phyloP scores from a whole-genome alignment of 2,888 invertebrate genomes.

The Tribolium freemani region DNA sequence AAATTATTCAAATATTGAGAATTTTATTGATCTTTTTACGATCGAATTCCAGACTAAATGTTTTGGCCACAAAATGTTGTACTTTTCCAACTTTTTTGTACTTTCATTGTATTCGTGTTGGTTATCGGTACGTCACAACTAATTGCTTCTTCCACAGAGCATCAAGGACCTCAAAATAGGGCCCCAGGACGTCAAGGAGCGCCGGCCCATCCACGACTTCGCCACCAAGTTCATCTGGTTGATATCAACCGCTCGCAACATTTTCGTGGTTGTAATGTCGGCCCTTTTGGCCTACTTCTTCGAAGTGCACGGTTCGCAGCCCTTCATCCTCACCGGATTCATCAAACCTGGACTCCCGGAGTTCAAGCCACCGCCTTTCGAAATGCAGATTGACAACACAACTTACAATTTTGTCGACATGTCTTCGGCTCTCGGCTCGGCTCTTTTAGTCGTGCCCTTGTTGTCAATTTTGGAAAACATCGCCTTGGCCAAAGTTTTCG shows the following conservation, averaged over 20 bases:
- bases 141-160: conserved; percentile 72
- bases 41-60: too few relatives aligned
- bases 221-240: conserved; percentile 77
- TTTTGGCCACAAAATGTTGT: too few relatives aligned
- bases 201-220: conserved; percentile 66
- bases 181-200: conserved; percentile 67
- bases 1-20: too few relatives aligned
- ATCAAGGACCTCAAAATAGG: conserved; percentile 76
- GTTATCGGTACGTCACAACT: background rate
- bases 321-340: conserved; percentile 78
- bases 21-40: too few relatives aligned
- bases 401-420: conserved; percentile 73
- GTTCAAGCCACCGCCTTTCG: conserved; percentile 77
- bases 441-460: conserved; percentile 77
- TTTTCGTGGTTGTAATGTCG: conserved; percentile 80
- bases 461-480: conserved; percentile 79
- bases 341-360: conserved; percentile 80
- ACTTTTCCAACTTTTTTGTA: too few relatives aligned
- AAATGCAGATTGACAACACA: conserved; percentile 72
- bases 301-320: conserved; percentile 72
- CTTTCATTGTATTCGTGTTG: background rate
- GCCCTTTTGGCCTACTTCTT: conserved; percentile 77
- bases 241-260: conserved; percentile 82
- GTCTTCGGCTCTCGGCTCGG: conserved; percentile 75
- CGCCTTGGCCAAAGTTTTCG: conserved; percentile 80